These are phyloP conservation scores for Pterostichus madidus DNA, from an alignment of 2,888 invertebrate species.

Conservation along the genomic window DNA sequence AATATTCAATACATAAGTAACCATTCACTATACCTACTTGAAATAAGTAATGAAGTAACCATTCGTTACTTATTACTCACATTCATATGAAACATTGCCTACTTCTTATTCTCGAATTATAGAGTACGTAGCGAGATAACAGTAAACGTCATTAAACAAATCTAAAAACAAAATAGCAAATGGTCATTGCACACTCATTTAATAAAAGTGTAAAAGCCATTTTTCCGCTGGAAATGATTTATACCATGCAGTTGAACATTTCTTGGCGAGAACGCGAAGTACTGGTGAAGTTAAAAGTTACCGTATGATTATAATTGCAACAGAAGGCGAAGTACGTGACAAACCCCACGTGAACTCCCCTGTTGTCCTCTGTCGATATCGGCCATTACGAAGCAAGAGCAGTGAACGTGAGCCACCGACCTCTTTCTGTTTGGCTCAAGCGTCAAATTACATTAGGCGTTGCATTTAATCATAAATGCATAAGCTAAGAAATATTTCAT, in stretches of 20 bases:
- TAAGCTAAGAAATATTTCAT: background rate
- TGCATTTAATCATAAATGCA: background rate
- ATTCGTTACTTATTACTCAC: background rate
- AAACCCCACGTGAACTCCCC: constrained; percentile 54
- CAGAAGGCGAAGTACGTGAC: constrained; percentile 42
- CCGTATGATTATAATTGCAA: background rate
- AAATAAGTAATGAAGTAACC: background rate
- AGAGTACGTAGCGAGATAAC: constrained; percentile 18
- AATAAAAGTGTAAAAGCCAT: constrained; percentile 12
- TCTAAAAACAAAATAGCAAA: constrained; percentile 11
- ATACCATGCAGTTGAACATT: background rate
- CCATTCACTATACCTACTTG: too few relatives aligned
- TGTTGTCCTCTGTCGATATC: background rate
- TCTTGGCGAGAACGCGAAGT: too few relatives aligned
- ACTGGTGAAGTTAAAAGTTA: too few relatives aligned
- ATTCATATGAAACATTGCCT: constrained; percentile 2
- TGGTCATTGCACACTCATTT: background rate
- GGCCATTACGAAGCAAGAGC: background rate
- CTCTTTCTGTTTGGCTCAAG: constrained; percentile 21
- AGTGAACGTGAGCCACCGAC: background rate
- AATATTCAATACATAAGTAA: too few relatives aligned
- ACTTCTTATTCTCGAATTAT: background rate
- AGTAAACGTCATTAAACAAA: constrained; percentile 34
- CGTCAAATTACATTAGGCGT: constrained; percentile 10
- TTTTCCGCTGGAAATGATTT: background rate